Conservation (phyloP, 2,888 invertebrate genomes). For the Epistrophe grossulariae region DNA sequence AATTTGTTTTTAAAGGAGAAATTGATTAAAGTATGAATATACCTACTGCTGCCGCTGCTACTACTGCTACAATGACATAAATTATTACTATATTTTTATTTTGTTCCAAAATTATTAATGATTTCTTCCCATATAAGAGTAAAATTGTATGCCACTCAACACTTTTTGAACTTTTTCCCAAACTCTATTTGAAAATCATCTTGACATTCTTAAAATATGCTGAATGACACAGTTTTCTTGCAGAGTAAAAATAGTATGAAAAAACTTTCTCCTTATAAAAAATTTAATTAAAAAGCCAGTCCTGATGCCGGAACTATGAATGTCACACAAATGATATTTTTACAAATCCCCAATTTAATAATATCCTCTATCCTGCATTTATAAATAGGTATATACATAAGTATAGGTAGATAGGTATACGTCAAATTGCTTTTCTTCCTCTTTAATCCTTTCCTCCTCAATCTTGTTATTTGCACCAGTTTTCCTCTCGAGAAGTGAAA, state of each 20-base stretch:
- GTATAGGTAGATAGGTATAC: not conserved
- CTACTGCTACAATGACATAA: too few species aligned
- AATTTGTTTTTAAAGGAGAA: too few species aligned
- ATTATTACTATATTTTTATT: not conserved
- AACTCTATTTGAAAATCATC: not conserved
- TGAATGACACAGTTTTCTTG: slow-evolving; percentile 24
- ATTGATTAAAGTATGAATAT: too few species aligned
- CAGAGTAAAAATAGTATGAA: slow-evolving; percentile 29
- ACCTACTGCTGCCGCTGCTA: too few species aligned
- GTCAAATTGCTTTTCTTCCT: slow-evolving; percentile 51
- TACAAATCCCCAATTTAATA: slow-evolving; percentile 66
- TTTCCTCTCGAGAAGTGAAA: slow-evolving; percentile 23
- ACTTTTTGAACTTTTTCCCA: not conserved
- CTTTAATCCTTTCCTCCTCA: slow-evolving; percentile 11
- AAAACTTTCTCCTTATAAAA: slow-evolving; percentile 43
- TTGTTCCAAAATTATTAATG: not conserved
- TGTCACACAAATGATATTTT: slow-evolving; percentile 65
- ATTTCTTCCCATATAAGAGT: not conserved
- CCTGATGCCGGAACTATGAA: slow-evolving; percentile 41
- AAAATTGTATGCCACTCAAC: not conserved
- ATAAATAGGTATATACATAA: too few species aligned
- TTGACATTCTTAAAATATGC: slow-evolving; percentile 19
- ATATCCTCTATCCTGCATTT: slow-evolving; percentile 34
- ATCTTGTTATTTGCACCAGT: slow-evolving; percentile 13
- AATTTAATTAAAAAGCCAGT: slow-evolving; percentile 65